Conservation (phyloP, 2,888 invertebrate genomes). For the Cosmopolites sordidus region DNA sequence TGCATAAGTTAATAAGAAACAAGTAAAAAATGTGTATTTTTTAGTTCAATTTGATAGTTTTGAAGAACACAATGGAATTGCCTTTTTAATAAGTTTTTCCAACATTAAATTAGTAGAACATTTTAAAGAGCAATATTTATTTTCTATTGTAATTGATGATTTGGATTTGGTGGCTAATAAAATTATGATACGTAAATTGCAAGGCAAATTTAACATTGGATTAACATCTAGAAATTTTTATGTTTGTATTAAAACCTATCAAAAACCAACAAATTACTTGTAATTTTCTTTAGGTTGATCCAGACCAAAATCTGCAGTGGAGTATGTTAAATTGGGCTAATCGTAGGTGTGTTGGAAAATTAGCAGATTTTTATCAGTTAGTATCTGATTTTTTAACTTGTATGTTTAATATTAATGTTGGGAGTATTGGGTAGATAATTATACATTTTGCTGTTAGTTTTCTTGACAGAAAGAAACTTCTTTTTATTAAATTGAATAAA, state of each 20-base stretch:
- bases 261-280: constrained; percentile 2
- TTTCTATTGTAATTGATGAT: constrained; percentile 37
- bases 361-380: constrained; percentile 37
- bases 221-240: constrained; percentile 41
- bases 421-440: too few relatives aligned
- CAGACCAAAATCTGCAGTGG: constrained; percentile 42
- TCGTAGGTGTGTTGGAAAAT: constrained; percentile 38
- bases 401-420: background rate
- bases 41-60: background rate
- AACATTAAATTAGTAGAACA: constrained; percentile 34
- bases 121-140: constrained; percentile 33
- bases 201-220: constrained; percentile 40
- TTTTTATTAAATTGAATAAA: too few relatives aligned
- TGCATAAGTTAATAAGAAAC: background rate
- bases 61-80: constrained; percentile 18
- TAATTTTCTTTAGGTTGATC: constrained; percentile 32
- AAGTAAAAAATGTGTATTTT: background rate
- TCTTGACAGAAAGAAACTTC: too few relatives aligned
- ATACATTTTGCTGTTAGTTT: too few relatives aligned
- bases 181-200: constrained; percentile 33
- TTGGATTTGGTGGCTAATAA: constrained; percentile 40
- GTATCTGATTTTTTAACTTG: constrained; percentile 8
- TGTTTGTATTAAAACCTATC: constrained; percentile 32
- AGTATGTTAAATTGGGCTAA: constrained; percentile 42
- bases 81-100: constrained; percentile 33